These are phyloP conservation scores for Maccullochella peelii DNA, from an alignment of 2,113 vertebrate genomes.

Conservation along the genomic window DNA sequence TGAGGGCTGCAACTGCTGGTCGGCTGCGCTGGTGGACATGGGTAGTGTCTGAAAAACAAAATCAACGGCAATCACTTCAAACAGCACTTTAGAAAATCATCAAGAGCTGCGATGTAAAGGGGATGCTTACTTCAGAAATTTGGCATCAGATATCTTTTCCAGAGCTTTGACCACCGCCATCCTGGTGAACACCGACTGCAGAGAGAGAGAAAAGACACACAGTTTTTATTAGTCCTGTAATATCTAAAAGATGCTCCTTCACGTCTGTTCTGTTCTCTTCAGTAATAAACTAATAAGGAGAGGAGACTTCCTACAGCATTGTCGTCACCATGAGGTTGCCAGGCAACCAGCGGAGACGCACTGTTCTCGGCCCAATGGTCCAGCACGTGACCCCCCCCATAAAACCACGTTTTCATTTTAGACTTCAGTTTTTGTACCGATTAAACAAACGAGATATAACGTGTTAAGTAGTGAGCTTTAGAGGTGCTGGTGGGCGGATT, in stretches of 20 bases:
- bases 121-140: constrained; percentile 87
- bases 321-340: too few species aligned
- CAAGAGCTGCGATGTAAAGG: not conserved
- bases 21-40: constrained; percentile 86
- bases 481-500: too few species aligned
- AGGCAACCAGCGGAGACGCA: too few species aligned
- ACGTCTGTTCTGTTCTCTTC: too few species aligned
- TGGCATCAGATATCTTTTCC: constrained; percentile 92
- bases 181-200: constrained; percentile 96
- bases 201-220: not conserved
- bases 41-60: constrained; percentile 84
- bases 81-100: not conserved
- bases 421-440: too few species aligned
- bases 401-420: too few species aligned
- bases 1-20: constrained; percentile 83
- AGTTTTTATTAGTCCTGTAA: not conserved
- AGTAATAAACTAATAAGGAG: too few species aligned
- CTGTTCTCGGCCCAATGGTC: too few species aligned
- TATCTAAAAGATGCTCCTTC: not conserved
- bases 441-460: too few species aligned
- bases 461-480: too few species aligned
- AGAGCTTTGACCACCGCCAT: constrained; percentile 98
- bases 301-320: too few species aligned
- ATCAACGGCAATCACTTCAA: not conserved
- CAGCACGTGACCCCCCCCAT: too few species aligned